Base-by-base conservation (phyloP, 2,113 vertebrate species). In the Nerophis ophidion region DNA sequence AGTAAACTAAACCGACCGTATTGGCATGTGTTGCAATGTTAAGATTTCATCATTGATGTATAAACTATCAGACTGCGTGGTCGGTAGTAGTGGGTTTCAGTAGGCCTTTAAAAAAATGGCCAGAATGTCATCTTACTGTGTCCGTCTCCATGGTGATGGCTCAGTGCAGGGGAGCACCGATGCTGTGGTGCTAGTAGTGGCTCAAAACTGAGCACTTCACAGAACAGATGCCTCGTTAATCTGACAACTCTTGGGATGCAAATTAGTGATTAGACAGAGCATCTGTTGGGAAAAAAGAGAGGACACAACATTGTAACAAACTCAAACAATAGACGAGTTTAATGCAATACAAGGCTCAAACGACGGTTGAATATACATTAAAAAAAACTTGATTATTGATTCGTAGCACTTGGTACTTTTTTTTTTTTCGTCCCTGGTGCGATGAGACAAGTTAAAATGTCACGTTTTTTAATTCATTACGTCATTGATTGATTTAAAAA, bases 131-230 rank as follows among this genome's bases (percentile, higher is more conserved):
- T 71, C 93, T 91, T 68, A 95, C 95, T 33, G 92, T 74, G 64
- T 86, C 91, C 12, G 92, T 86, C 74, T 95, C 95, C 95, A 96
- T 97, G 55, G 72, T 86, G 16, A 78, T 35, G 10, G 66, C 34
- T 68, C 64, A 72, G 58, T 76, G n/a, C 49, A 60, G 60, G 59
- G 35, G 72, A 49, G 40, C 77, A 72, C 75, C 69, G 59, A 4
- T 8, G 60, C 34, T 47, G 12, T 64, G 51, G 72, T 69, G 65
- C 52, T 66, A 0, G 57, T 12, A 48, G 57, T n/a, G 68, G 52
- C 50, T 76, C 57, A 64, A 53, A 66, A 68, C 5, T 5, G 7
- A 64, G 17, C 48, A 51, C 52, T 4, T 85, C 62, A 88, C 65
- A 52, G 53, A 77, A 65, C 67, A 66, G 50, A 80, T 76, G 70